Conservation (phyloP, 2,888 invertebrate genomes). For the Actias luna region DNA sequence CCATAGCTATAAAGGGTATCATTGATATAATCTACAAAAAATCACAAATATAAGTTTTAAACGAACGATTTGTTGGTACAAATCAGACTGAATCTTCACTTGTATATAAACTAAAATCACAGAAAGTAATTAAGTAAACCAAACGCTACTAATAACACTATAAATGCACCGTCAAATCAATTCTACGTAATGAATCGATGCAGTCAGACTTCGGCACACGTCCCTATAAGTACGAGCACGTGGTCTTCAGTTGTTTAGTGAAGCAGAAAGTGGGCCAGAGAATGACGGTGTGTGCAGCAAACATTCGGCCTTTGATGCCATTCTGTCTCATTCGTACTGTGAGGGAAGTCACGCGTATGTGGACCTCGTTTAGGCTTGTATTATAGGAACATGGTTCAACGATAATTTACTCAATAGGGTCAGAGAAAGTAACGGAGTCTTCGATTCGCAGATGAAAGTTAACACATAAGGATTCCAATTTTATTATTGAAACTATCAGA, state of each 20-base stretch:
- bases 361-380: constrained; percentile 27
- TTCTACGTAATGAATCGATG: constrained; percentile 4
- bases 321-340: constrained; percentile 14
- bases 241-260: constrained; percentile 18
- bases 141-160: not conserved
- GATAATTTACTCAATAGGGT: constrained; percentile 34
- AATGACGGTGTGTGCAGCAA: constrained; percentile 17
- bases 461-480: constrained; percentile 12
- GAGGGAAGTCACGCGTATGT: constrained; percentile 29
- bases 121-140: not conserved
- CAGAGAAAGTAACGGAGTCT: constrained; percentile 44
- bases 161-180: constrained; percentile 10
- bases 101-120: not conserved
- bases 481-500: constrained; percentile 9
- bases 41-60: not conserved
- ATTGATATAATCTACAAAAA: not conserved
- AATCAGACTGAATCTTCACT: not conserved
- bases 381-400: constrained; percentile 22
- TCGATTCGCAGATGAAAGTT: constrained; percentile 23
- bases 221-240: constrained; percentile 15
- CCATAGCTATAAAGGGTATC: not conserved
- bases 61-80: not conserved
- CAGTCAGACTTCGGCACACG: constrained; percentile 12
- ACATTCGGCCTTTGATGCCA: constrained; percentile 13
- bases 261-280: constrained; percentile 21